A percentile compares a stretch with the other conserved stretches of the same genome.
Conservation (phyloP, 2,797 vertebrate species). For the Clarias pachynema region DNA sequence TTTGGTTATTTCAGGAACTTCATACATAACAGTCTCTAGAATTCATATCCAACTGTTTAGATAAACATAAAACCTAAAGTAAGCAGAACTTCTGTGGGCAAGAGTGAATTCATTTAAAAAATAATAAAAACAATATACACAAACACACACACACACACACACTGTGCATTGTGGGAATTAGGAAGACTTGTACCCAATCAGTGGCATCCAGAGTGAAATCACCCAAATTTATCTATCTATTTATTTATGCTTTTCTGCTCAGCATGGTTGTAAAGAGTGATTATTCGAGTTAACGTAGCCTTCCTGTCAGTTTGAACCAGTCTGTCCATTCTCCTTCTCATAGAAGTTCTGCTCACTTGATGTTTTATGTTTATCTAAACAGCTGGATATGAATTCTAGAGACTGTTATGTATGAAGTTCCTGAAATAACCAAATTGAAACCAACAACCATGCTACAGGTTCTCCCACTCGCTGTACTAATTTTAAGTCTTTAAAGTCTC, state of each 20-base stretch:
- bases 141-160: too few species aligned
- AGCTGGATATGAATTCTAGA: neutral
- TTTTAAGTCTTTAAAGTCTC: neutral
- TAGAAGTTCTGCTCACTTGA: neutral
- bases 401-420: neutral
- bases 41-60: neutral
- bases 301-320: neutral
- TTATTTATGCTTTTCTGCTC: constrained; percentile 1
- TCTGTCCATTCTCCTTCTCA: neutral
- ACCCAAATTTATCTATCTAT: neutral
- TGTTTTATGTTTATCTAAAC: neutral
- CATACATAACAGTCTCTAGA: neutral
- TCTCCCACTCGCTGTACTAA: neutral
- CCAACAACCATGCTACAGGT: neutral
- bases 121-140: too few species aligned
- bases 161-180: neutral
- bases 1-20: neutral
- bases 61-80: neutral
- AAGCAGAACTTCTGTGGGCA: neutral
- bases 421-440: neutral
- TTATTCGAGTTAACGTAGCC: neutral
- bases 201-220: neutral
- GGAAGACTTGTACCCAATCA: neutral
- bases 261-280: neutral
- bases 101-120: too few species aligned